These are phyloP conservation scores for Malurus elegans DNA, from an alignment of 2,113 vertebrate species.

Conservation along the genomic window DNA sequence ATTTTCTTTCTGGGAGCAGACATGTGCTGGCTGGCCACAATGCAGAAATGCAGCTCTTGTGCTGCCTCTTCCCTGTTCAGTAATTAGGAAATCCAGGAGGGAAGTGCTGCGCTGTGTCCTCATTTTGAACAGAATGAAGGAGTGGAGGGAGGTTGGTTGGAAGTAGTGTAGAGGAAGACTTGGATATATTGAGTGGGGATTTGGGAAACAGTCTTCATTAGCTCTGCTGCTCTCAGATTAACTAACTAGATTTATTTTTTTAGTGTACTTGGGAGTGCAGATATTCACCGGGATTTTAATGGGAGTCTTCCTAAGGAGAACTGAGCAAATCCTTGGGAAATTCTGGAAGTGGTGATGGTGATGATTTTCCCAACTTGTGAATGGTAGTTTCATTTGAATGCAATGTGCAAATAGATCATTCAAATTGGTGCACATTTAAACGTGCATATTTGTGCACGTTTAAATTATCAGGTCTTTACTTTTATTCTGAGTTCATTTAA, in stretches of 20 bases:
- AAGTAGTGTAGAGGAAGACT: background rate
- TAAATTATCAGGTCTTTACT: background rate
- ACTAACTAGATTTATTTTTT: conserved; percentile 52
- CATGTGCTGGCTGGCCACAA: background rate
- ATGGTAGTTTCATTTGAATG: background rate
- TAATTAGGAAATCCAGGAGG: conserved; percentile 28
- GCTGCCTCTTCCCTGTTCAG: conserved; percentile 4
- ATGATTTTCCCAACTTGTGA: background rate
- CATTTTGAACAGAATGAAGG: conserved; percentile 33
- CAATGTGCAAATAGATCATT: background rate
- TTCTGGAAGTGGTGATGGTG: background rate
- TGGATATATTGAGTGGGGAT: conserved; percentile 61
- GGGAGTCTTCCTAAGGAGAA: conserved; percentile 2
- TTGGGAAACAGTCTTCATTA: conserved; percentile 60
- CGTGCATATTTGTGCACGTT: accelerated
- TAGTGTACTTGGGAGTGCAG: background rate
- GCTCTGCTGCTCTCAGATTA: conserved; percentile 45
- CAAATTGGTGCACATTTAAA: background rate
- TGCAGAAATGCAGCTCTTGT: conserved; percentile 4
- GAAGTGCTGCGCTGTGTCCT: background rate
- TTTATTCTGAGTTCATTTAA: background rate
- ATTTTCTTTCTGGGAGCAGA: background rate
- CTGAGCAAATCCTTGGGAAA: conserved; percentile 40
- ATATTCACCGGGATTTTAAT: conserved; percentile 11
- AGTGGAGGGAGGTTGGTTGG: background rate